These are phyloP conservation scores for Drosophila kambysellisi DNA, from an alignment of 2,888 invertebrate species.

Conservation along the genomic window DNA sequence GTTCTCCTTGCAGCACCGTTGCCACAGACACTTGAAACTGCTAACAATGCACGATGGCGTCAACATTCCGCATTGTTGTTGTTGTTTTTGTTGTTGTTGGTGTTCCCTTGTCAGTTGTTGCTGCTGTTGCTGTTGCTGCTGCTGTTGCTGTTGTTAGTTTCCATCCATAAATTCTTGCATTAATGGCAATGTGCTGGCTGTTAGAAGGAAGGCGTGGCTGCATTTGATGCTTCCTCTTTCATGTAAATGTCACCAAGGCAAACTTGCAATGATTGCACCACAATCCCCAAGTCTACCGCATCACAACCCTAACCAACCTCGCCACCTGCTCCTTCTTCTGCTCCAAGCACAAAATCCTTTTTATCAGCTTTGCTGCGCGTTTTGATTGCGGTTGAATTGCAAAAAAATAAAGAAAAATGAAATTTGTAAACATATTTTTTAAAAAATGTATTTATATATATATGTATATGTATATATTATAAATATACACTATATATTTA, in stretches of 20 bases:
- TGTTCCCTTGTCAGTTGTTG: slow-evolving; percentile 31
- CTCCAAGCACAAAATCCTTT: slow-evolving; percentile 28
- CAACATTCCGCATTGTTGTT: slow-evolving; percentile 66
- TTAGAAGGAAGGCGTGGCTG: slow-evolving; percentile 48
- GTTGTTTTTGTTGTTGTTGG: slow-evolving; percentile 33
- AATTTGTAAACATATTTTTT: slow-evolving; percentile 74
- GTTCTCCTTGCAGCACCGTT: slow-evolving; percentile 36
- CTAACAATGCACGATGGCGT: slow-evolving; percentile 74
- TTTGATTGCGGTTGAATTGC: slow-evolving; percentile 73
- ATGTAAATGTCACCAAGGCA: slow-evolving; percentile 71
- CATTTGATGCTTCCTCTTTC: slow-evolving; percentile 69
- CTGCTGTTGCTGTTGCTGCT: slow-evolving; percentile 17
- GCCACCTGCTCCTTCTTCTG: neutral
- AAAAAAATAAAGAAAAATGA: slow-evolving; percentile 25
- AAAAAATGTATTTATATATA: slow-evolving; percentile 44
- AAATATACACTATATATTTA: slow-evolving; percentile 18
- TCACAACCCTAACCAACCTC: neutral
- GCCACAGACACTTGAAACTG: slow-evolving; percentile 71
- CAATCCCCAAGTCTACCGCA: slow-evolving; percentile 4
- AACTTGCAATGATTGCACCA: slow-evolving; percentile 59
- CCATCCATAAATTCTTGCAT: slow-evolving; percentile 76
- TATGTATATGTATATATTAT: slow-evolving; percentile 27
- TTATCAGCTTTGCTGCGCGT: slow-evolving; percentile 42
- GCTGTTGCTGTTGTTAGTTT: slow-evolving; percentile 64
- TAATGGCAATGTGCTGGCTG: slow-evolving; percentile 65